phyloP scores from a whole-genome alignment of 2,797 vertebrate species.

The Kryptopterus vitreolus region DNA sequence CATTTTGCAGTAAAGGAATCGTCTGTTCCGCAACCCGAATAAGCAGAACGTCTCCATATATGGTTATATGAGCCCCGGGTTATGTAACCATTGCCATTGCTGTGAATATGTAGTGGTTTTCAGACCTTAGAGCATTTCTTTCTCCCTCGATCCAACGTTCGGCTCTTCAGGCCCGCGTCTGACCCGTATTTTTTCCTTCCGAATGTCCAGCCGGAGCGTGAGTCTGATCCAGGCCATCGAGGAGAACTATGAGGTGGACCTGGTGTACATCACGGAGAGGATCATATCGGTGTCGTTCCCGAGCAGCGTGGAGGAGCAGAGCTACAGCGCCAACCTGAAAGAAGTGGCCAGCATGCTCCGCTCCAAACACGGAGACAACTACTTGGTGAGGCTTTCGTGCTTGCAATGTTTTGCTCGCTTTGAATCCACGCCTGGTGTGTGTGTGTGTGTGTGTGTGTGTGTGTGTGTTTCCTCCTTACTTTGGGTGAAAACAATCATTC shows the following conservation, averaged over 20 bases:
- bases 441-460: too few relatives aligned
- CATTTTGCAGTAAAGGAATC: slow-evolving; percentile 9
- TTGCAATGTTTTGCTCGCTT: neutral
- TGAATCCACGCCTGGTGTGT: neutral
- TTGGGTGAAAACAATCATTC: slow-evolving; percentile 20
- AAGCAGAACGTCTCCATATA: slow-evolving; percentile 27
- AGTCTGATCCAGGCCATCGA: slow-evolving; percentile 84
- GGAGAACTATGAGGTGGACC: slow-evolving; percentile 93
- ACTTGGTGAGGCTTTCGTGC: slow-evolving; percentile 78
- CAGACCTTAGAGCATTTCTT: neutral
- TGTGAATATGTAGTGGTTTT: slow-evolving; percentile 2
- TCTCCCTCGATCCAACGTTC: neutral
- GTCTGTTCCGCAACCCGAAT: slow-evolving; percentile 6
- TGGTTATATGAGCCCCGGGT: slow-evolving; percentile 31
- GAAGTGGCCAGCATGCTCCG: slow-evolving; percentile 97
- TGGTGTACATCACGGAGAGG: slow-evolving; percentile 95
- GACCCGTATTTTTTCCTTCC: neutral
- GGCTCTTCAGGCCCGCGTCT: neutral
- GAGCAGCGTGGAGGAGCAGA: slow-evolving; percentile 83
- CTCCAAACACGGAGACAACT: slow-evolving; percentile 94
- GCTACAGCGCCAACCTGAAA: slow-evolving; percentile 86
- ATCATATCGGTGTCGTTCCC: slow-evolving; percentile 95
- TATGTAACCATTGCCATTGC: slow-evolving; percentile 14
- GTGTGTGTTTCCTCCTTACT: neutral
- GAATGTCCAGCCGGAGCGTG: slow-evolving; percentile 73